Evolutionary conservation across 2,797 vertebrate genomes (phyloP), one percentile per base, ranked within the genome.

Genomic region (Australoheros facetus): DNA sequence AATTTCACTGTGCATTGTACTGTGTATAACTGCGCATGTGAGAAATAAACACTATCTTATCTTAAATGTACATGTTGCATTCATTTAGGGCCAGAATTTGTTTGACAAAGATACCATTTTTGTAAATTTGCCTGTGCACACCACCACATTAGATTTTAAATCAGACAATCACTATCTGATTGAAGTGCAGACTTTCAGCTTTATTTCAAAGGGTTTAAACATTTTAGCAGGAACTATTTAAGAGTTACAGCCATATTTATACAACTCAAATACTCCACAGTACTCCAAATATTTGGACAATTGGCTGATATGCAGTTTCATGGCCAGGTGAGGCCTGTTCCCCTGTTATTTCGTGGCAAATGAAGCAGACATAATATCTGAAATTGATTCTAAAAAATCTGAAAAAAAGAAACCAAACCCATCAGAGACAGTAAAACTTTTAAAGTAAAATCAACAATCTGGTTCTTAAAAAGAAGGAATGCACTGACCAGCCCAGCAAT

Each of bases 401-500:
- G 32, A 28, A 14, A 48, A 48, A 66, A 42, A 66, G 10, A 7
- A 48, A 48, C 16, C 4, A 45, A 45, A 45, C 37, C 32, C 8
- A 37, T 37, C 39, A 42, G 39, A 45, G 14, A 16, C 2, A 45
- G 14, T 4, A 28, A 0, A 66, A 66, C 26, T 39, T 48, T 7
- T 5, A 28, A 28, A 0, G 3, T 45, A 11, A 66, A 48, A 64
- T 26, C 21, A 64, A 1, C 8, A 64, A 17, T 26, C 42, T 17
- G 39, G 60, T 64, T 64, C 39, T 64, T 64, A 45, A 64, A 64
- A 64, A 26, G 60, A 64, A 45, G 21, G 26, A 17, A 64, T 64
- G 8, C 39, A 64, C 60, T 17, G 8, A 14, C 45, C 14, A 45
- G 14, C 23, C 45, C 8, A 45, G 39, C 39, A 64, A 45, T n/a